phyloP scores from a whole-genome alignment of 2,888 invertebrate species.

The Netelia melanura region DNA sequence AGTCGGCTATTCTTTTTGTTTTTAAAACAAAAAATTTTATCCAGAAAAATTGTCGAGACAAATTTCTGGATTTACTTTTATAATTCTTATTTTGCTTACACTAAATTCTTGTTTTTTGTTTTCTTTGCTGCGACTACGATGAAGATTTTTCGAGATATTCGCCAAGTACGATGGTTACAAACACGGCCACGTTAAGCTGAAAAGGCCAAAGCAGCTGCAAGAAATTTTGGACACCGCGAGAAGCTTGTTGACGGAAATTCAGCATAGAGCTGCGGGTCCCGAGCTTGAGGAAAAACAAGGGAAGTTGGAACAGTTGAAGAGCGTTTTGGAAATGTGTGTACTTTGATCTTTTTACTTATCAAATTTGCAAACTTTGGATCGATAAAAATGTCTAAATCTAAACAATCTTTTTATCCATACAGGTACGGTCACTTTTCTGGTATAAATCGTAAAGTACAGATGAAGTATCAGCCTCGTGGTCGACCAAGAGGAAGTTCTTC shows the following conservation, averaged over 20 bases:
- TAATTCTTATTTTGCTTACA: not conserved
- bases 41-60: not conserved
- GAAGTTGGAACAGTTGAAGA: slow-evolving; percentile 98
- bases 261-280: slow-evolving; percentile 94
- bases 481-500: slow-evolving; percentile 96
- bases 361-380: not conserved
- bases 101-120: not conserved
- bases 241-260: slow-evolving; percentile 94
- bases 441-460: slow-evolving; percentile 99
- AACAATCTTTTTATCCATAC: slow-evolving; percentile 43
- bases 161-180: slow-evolving; percentile 98
- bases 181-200: slow-evolving; percentile 98
- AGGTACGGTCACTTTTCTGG: slow-evolving; percentile 99
- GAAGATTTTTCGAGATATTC: slow-evolving; percentile 97
- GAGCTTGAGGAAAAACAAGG: slow-evolving; percentile 98
- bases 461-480: slow-evolving; percentile 99
- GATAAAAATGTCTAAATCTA: no score
- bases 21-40: not conserved
- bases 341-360: slow-evolving; percentile 13
- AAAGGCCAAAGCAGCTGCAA: slow-evolving; percentile 98
- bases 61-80: slow-evolving; percentile 7
- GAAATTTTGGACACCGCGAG: slow-evolving; percentile 99
- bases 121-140: not conserved
- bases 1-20: slow-evolving; percentile 73
- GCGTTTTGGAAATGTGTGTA: slow-evolving; percentile 99